Evolutionary conservation across 2,888 invertebrate species (phyloP).

Genomic region (Torymus texanus): DNA sequence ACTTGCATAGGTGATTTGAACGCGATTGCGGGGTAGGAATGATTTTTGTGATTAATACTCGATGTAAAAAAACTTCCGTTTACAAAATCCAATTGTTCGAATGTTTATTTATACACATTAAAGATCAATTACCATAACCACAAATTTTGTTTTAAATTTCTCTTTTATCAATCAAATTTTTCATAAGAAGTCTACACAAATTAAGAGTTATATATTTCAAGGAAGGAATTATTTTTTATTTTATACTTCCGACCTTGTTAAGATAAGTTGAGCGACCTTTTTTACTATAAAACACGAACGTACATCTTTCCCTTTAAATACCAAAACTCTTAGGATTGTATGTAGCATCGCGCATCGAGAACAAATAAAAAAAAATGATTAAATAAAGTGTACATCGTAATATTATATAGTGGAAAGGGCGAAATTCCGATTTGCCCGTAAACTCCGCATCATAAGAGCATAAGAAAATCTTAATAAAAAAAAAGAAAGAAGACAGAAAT

Average conservation of each 20-base stretch:
- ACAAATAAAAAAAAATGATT: constrained; percentile 51
- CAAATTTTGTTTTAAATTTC: constrained; percentile 18
- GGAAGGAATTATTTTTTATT: constrained; percentile 22
- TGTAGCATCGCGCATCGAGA: constrained; percentile 25
- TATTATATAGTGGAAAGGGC: constrained; percentile 7
- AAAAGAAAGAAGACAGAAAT: constrained; percentile 22
- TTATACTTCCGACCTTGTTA: constrained; percentile 32
- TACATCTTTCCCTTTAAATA: constrained; percentile 68
- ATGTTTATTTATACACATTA: constrained; percentile 26
- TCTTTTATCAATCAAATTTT: constrained; percentile 3
- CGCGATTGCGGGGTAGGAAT: constrained; percentile 28
- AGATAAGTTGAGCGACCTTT: constrained; percentile 27
- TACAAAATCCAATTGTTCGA: constrained; percentile 30
- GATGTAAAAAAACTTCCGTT: constrained; percentile 19
- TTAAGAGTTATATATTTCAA: not conserved
- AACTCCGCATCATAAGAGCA: constrained; percentile 6
- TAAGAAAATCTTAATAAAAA: constrained; percentile 33
- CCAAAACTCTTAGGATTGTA: constrained; percentile 60
- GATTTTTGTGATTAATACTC: constrained; percentile 23
- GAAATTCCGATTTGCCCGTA: constrained; percentile 8
- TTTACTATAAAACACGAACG: constrained; percentile 17
- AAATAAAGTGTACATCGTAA: constrained; percentile 37
- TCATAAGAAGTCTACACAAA: constrained; percentile 2
- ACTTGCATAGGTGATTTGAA: constrained; percentile 36
- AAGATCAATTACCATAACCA: constrained; percentile 31